phyloP scores from a whole-genome alignment of 1,140 invertebrate species.

The Riptortus pedestris region DNA sequence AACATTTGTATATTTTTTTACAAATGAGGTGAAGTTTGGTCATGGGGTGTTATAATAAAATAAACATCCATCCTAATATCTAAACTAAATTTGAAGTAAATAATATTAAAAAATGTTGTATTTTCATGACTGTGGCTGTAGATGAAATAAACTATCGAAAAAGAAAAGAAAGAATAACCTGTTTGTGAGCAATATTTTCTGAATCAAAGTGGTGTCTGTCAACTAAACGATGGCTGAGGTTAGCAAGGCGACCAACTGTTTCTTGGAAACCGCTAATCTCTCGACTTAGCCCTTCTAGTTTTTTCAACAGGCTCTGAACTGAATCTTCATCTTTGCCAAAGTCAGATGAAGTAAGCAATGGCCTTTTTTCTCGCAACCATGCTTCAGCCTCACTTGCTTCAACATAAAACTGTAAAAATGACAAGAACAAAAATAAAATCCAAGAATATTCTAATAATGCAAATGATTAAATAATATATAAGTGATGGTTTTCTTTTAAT shows the following conservation, averaged over 20 bases:
- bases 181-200: conserved; percentile 59
- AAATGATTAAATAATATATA: no score
- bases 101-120: no score
- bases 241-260: conserved; percentile 56
- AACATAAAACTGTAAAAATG: conserved; percentile 58
- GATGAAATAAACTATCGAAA: no score
- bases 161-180: conserved; percentile 37
- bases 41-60: no score
- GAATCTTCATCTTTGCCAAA: conserved; percentile 81
- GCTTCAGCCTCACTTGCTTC: conserved; percentile 76
- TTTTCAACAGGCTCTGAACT: conserved; percentile 64
- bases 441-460: background rate
- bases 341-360: conserved; percentile 60
- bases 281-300: conserved; percentile 67
- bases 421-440: conserved; percentile 1
- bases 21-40: no score
- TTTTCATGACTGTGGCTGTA: no score
- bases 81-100: no score
- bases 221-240: conserved; percentile 51
- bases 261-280: conserved; percentile 63
- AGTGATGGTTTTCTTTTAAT: no score
- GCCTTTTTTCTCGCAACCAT: conserved; percentile 77
- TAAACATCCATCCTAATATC: no score
- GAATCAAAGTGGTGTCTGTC: conserved; percentile 70
- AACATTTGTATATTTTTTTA: no score